These are phyloP conservation scores for Heteropelma amictum DNA, from an alignment of 2,888 invertebrate species.

Conservation along the genomic window DNA sequence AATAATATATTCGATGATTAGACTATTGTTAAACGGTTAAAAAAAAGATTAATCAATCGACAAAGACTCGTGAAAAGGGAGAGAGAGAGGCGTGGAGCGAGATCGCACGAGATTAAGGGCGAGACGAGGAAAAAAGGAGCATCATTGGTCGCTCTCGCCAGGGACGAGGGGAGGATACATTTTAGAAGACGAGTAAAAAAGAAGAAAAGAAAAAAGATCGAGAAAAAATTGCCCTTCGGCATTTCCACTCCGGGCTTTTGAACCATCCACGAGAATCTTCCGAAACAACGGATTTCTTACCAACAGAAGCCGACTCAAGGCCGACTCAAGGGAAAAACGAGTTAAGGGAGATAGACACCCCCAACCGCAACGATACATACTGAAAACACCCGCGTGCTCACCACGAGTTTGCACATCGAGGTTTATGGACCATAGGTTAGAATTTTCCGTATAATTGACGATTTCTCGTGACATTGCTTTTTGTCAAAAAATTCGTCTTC, in stretches of 20 bases:
- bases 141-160: neutral
- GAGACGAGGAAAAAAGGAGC: conserved; percentile 7
- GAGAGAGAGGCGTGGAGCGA: conserved; percentile 3
- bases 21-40: neutral
- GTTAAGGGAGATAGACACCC: conserved; percentile 29
- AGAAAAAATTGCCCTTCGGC: conserved; percentile 5
- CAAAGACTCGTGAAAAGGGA: neutral
- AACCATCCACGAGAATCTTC: conserved; percentile 25
- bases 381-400: conserved; percentile 57
- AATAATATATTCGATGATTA: neutral
- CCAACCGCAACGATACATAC: conserved; percentile 44
- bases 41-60: neutral
- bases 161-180: neutral
- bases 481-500: too few relatives aligned
- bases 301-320: conserved; percentile 9
- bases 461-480: conserved; percentile 20
- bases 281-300: conserved; percentile 21
- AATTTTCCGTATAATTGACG: conserved; percentile 47
- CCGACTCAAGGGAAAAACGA: conserved; percentile 17
- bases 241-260: neutral
- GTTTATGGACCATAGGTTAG: conserved; percentile 77
- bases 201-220: too few relatives aligned
- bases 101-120: conserved; percentile 14
- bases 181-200: too few relatives aligned
- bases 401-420: conserved; percentile 63